phyloP scores from a whole-genome alignment of 2,797 vertebrate species.

The Pangasius macronema region DNA sequence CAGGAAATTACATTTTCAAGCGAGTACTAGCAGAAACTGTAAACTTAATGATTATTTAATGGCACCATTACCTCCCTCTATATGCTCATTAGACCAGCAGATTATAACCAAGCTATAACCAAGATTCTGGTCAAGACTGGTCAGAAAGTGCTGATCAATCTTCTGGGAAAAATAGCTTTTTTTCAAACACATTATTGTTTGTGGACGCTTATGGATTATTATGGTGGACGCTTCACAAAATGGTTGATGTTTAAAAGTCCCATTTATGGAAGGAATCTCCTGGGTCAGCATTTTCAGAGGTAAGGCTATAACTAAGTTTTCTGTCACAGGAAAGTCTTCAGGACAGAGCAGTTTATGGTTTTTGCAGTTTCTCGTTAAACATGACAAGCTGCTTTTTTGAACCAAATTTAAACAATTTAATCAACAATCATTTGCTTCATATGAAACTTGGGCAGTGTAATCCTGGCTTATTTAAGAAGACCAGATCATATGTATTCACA shows the following conservation, averaged over 20 bases:
- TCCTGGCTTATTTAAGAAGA: neutral
- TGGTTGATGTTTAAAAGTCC: neutral
- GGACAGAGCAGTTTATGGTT: neutral
- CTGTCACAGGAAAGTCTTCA: neutral
- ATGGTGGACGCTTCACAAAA: neutral
- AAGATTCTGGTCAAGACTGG: neutral
- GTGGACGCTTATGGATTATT: too few species aligned
- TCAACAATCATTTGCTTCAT: neutral
- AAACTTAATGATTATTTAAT: constrained; percentile 4
- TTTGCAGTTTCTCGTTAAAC: neutral
- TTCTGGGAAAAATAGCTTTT: neutral
- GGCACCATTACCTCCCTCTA: neutral
- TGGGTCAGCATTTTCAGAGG: neutral
- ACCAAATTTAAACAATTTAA: neutral
- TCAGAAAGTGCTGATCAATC: neutral
- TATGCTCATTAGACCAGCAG: neutral
- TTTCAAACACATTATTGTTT: neutral
- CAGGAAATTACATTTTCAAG: constrained; percentile 6
- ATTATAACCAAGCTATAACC: neutral
- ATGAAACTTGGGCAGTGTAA: neutral
- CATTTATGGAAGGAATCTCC: neutral
- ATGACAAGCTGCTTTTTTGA: neutral
- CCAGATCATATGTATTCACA: neutral
- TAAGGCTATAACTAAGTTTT: neutral
- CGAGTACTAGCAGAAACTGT: neutral